Evolutionary conservation across 2,113 vertebrate species (phyloP).

Genomic region (Mustela lutreola): DNA sequence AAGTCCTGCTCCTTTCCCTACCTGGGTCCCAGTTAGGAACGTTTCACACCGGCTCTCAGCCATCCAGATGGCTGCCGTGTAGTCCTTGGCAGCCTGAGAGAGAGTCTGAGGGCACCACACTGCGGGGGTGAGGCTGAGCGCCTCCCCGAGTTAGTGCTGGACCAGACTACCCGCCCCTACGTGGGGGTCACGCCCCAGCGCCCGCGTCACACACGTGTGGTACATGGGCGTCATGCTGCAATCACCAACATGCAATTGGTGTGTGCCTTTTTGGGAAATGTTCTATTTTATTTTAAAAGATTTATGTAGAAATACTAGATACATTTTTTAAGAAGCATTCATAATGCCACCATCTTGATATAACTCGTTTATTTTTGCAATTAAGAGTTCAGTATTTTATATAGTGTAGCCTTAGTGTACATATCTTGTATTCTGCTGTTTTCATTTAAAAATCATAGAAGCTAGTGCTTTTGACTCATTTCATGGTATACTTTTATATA

Average conservation of each 20-base stretch:
- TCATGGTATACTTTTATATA: constrained; percentile 65
- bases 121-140: not conserved
- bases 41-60: not conserved
- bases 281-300: constrained; percentile 60
- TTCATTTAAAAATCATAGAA: constrained; percentile 69
- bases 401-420: constrained; percentile 66
- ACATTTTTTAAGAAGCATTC: not conserved
- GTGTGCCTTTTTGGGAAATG: constrained; percentile 35
- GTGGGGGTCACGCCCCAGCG: not conserved
- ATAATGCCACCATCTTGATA: constrained; percentile 9
- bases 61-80: not conserved
- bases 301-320: constrained; percentile 50
- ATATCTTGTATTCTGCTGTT: constrained; percentile 72
- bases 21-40: not conserved
- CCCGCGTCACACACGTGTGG: not conserved
- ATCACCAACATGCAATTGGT: not conserved
- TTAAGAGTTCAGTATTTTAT: constrained; percentile 66
- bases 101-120: not conserved
- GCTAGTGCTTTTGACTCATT: constrained; percentile 50
- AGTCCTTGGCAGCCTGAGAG: not conserved
- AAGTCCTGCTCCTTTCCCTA: constrained; percentile 11
- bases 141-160: not conserved
- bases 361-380: constrained; percentile 61
- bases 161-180: not conserved
- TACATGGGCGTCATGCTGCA: constrained; percentile 28